Base-by-base conservation (phyloP, 2,888 invertebrate species). In the Choristoneura rosaceana region DNA sequence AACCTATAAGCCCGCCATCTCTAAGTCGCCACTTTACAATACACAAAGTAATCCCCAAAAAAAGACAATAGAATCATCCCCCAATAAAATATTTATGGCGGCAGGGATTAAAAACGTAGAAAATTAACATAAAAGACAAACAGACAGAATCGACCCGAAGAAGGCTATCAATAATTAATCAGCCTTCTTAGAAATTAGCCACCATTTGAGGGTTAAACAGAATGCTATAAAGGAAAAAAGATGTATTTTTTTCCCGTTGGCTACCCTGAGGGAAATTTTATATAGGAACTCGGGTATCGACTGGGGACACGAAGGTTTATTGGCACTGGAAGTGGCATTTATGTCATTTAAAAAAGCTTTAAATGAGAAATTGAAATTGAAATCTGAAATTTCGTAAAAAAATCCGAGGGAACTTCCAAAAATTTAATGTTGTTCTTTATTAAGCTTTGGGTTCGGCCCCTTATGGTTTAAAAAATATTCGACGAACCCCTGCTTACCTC, bases 241-340 rank as follows among this genome's bases (percentile, higher is more conserved):
- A 79, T 80, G 80, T 84, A 79, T 84, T 82, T 87, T 86, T 84
- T 79, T 83, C 52, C 79, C 78, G 78, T 79, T 77, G 83, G 82
- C 76, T 85, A 88, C 89, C 92, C 92, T 88, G 80, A 86, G 93
- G 92, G 92, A 92, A 92, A 91, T 93, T 92, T 91, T 92, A 89
- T 92, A 89, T 91, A 90, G 89, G 84, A 88, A 89, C 87, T 87
- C 77, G 77, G 84, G 71, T 88, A 90, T 90, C 81, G 90, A 85
- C 84, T 85, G 78, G 82, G 84, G 82, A 80, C 77, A 74, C 75
- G 43, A 0, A 0, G 77, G 77, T 61, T n/a, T 80, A 77, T 2
- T 33, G 14, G 0, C 0, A n/a, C 81, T 87, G 25, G 87, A 90
- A 78, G 75, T 33, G 83, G 0, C 74, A 66, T 43, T 25, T 25